Conservation (phyloP, 2,888 invertebrate species). For the Blastobasis lacticolella region DNA sequence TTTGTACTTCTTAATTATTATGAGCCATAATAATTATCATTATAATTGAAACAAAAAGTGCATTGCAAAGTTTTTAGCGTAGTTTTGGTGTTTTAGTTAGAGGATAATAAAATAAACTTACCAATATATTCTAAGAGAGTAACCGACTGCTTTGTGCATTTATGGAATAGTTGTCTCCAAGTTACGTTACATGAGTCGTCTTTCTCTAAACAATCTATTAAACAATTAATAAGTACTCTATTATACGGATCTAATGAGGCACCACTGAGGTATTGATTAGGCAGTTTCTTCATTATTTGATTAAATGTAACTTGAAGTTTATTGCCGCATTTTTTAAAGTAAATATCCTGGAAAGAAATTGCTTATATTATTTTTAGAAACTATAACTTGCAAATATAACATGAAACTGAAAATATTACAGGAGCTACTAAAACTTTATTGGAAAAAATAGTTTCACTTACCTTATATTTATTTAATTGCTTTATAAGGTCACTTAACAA, state of each 20-base stretch:
- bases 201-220: constrained; percentile 74
- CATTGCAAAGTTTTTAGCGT: background rate
- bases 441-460: constrained; percentile 26
- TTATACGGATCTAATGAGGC: constrained; percentile 57
- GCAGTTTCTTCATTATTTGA: constrained; percentile 77
- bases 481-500: constrained; percentile 69
- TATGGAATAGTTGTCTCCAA: constrained; percentile 81
- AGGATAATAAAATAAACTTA: constrained; percentile 25
- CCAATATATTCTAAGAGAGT: constrained; percentile 75
- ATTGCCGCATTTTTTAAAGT: constrained; percentile 58
- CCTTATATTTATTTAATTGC: constrained; percentile 73
- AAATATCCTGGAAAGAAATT: constrained; percentile 48
- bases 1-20: background rate
- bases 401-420: no score
- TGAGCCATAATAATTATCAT: background rate
- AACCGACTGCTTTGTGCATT: constrained; percentile 78
- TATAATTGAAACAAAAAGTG: background rate
- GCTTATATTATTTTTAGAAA: background rate
- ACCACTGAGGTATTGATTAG: constrained; percentile 62
- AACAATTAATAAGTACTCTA: constrained; percentile 74
- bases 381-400: no score
- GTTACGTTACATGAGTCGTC: constrained; percentile 78
- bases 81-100: background rate
- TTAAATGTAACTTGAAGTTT: constrained; percentile 74
- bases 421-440: background rate